Base-by-base conservation (phyloP, 1,140 invertebrate genomes). In the Leptopilina clavipes region DNA sequence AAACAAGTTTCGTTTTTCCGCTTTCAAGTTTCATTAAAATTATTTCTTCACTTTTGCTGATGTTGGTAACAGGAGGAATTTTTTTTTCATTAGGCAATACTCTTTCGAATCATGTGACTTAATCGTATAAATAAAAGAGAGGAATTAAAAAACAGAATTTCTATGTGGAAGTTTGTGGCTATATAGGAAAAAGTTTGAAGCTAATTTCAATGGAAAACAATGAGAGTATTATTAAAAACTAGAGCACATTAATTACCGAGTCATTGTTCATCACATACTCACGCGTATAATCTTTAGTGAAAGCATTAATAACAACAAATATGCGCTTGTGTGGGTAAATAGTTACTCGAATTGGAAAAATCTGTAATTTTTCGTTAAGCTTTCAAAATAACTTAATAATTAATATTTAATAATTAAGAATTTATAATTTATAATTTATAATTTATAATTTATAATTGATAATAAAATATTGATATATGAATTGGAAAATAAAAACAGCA, bases 181-280 rank as follows among this genome's bases (percentile, higher is more conserved):
- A n/a, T n/a, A n/a, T 11, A 1, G 31, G 22, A 12, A 65, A 31
- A 65, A 65, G 22, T 65, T n/a, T 65, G 25, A 25, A 37, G 22
- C 59, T 65, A 31, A 65, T 65, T 65, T n/a, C 19, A n/a, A 65
- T 37, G 19, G 59, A n/a, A 65, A 37, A 37, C 59, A 65, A 65
- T 65, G 59, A 31, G 25, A 65, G 59, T 65, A 65, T 65, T 37
- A 65, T n/a, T 37, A 65, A 25, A 65, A n/a, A 65, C 10, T 65
- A n/a, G 59, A 25, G 25, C 59, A 14, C 22, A 65, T 65, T 65
- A 65, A 65, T 65, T 37, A 17, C n/a, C 48, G n/a, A 65, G 25
- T n/a, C 25, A 31, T 37, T 37, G 59, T 37, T 37, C 14, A 22
- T n/a, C 5, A 65, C 0, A 65, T 31, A 11, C 22, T 65, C 59